phyloP scores from a whole-genome alignment of 2,113 vertebrate genomes.

The Callaeas wilsoni region DNA sequence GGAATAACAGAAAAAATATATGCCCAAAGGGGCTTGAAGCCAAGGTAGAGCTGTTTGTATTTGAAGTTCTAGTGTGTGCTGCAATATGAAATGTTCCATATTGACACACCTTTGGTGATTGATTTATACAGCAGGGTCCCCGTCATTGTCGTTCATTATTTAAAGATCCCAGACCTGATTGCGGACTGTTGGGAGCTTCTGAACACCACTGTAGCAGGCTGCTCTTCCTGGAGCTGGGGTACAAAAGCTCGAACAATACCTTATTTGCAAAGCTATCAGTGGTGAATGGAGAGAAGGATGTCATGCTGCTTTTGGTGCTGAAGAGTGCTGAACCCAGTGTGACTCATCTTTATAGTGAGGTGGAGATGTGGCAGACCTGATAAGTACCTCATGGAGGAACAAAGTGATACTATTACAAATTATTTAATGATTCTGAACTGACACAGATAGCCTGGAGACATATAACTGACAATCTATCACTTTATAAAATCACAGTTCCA shows the following conservation, averaged over 20 bases:
- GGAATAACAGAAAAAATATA: not conserved
- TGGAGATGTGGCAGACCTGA: not conserved
- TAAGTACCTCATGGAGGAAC: not conserved
- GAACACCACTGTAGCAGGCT: not conserved
- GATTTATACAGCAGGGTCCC: not conserved
- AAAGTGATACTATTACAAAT: not conserved
- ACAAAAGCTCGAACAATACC: rapidly evolving
- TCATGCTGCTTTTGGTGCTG: not conserved
- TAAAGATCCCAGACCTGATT: not conserved
- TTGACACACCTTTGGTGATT: not conserved
- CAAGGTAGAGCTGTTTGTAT: not conserved
- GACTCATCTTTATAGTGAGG: not conserved
- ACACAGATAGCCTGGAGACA: not conserved
- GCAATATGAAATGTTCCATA: not conserved
- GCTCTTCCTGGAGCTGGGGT: rapidly evolving
- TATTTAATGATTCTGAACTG: not conserved
- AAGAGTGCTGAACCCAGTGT: not conserved
- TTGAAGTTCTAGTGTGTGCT: not conserved
- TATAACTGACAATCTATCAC: no score
- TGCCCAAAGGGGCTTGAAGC: not conserved
- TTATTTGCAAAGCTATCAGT: not conserved
- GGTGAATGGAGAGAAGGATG: not conserved
- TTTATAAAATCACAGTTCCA: not conserved
- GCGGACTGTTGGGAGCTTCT: not conserved
- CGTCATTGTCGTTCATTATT: rapidly evolving